Evolutionary conservation across 2,113 vertebrate genomes (phyloP).

Genomic region (Chroicocephalus ridibundus): DNA sequence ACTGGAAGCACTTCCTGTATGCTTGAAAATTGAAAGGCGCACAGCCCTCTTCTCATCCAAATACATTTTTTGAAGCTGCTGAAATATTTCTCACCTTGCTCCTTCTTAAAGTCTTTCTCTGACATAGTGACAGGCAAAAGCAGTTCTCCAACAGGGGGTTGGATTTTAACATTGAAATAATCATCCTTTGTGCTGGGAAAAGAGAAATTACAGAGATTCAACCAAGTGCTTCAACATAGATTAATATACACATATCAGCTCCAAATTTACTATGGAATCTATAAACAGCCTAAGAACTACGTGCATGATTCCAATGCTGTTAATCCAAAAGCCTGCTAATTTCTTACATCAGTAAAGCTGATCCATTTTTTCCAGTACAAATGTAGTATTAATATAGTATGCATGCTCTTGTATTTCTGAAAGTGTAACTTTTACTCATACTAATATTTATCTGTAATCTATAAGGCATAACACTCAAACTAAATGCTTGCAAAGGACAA

Average conservation of each 20-base stretch:
- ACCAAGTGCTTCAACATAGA: neutral
- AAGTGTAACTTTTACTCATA: neutral
- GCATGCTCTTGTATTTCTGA: neutral
- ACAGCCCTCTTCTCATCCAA: neutral
- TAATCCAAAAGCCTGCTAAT: neutral
- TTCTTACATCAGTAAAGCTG: neutral
- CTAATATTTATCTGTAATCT: neutral
- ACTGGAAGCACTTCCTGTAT: neutral
- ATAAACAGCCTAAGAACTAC: neutral
- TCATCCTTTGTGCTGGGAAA: constrained; percentile 88
- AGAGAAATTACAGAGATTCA: constrained; percentile 33
- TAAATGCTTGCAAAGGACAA: neutral
- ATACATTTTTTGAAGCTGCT: neutral
- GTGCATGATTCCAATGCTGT: neutral
- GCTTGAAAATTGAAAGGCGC: neutral
- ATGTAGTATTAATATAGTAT: neutral
- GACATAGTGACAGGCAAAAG: constrained; percentile 88
- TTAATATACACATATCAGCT: neutral
- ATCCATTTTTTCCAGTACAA: neutral
- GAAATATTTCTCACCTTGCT: constrained; percentile 84
- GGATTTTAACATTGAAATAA: constrained; percentile 88
- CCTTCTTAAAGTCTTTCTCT: constrained; percentile 88
- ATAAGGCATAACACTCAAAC: neutral
- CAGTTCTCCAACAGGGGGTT: constrained; percentile 90
- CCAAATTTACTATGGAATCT: neutral